Percentiles rank a stretch among this genome's conserved stretches.
Evolutionary conservation across 2,113 vertebrate genomes (phyloP).

Genomic region (Mus musculus): DNA sequence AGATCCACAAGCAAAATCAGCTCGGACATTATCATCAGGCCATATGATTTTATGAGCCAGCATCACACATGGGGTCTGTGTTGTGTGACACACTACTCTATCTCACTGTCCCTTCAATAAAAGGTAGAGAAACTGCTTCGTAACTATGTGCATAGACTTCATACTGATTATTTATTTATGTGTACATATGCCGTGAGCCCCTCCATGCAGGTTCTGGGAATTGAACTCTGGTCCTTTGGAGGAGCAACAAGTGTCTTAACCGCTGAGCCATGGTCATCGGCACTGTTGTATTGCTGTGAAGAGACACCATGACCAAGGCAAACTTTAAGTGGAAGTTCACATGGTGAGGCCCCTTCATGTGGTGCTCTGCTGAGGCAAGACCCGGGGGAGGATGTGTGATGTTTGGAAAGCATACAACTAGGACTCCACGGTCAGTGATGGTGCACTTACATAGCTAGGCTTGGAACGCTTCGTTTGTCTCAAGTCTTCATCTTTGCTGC

Average conservation of each 20-base stretch:
- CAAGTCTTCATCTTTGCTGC: too few species aligned
- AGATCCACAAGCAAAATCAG: too few species aligned
- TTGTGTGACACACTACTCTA: background rate
- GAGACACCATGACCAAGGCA: background rate
- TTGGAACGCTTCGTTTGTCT: too few species aligned
- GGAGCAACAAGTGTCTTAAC: background rate
- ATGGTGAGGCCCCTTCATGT: too few species aligned
- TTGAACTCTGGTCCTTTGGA: background rate
- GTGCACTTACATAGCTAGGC: too few species aligned
- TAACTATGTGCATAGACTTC: background rate
- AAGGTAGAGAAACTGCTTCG: background rate
- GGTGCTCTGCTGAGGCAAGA: too few species aligned
- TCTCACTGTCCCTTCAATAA: background rate
- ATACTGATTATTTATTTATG: too few species aligned
- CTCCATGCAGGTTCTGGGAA: background rate
- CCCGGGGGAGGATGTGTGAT: too few species aligned
- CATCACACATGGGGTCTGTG: too few species aligned
- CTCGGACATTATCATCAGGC: background rate
- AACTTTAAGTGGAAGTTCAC: background rate
- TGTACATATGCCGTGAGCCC: background rate
- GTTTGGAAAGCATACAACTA: too few species aligned
- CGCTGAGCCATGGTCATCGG: background rate
- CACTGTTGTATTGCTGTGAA: background rate
- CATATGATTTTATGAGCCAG: background rate
- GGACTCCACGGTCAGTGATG: too few species aligned